Evolutionary conservation across 2,888 invertebrate genomes (phyloP).

Genomic region (Oasisia sp.): DNA sequence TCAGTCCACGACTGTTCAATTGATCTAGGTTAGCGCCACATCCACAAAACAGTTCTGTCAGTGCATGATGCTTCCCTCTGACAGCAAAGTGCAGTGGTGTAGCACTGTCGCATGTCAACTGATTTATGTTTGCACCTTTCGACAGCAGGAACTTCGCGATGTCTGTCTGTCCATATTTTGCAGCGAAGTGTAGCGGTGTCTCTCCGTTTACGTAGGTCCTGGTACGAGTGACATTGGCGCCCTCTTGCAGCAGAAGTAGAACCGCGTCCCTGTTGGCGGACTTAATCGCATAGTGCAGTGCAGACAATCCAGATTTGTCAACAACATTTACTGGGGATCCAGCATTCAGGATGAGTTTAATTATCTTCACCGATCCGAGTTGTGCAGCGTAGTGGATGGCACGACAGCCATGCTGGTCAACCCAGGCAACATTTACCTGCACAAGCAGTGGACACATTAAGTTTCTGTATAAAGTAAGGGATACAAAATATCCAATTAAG

Average conservation of each 20-base stretch:
- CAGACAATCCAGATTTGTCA: slow-evolving; percentile 30
- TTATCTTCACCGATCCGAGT: slow-evolving; percentile 33
- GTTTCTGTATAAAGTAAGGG: too few species aligned
- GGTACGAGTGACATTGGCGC: slow-evolving; percentile 38
- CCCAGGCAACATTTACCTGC: not conserved
- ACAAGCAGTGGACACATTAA: not conserved
- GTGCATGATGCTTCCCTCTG: slow-evolving; percentile 26
- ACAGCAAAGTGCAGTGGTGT: slow-evolving; percentile 51
- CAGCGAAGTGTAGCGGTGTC: slow-evolving; percentile 39
- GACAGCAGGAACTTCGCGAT: slow-evolving; percentile 34
- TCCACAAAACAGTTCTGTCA: slow-evolving; percentile 38
- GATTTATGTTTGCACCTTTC: slow-evolving; percentile 41
- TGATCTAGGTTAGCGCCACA: slow-evolving; percentile 44
- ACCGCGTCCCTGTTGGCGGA: slow-evolving; percentile 27
- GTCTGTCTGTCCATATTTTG: slow-evolving; percentile 32
- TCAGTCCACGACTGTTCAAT: slow-evolving; percentile 40
- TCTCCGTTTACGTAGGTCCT: slow-evolving; percentile 36
- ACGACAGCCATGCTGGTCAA: slow-evolving; percentile 29
- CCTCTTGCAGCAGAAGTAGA: slow-evolving; percentile 35
- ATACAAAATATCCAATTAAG: too few species aligned
- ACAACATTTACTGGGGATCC: slow-evolving; percentile 36
- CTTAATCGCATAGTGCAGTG: slow-evolving; percentile 34
- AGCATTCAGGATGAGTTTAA: slow-evolving; percentile 35
- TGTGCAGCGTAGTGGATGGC: slow-evolving; percentile 47
- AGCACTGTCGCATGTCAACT: slow-evolving; percentile 41